phyloP scores from a whole-genome alignment of 2,888 invertebrate species.

The Lysandra coridon region DNA sequence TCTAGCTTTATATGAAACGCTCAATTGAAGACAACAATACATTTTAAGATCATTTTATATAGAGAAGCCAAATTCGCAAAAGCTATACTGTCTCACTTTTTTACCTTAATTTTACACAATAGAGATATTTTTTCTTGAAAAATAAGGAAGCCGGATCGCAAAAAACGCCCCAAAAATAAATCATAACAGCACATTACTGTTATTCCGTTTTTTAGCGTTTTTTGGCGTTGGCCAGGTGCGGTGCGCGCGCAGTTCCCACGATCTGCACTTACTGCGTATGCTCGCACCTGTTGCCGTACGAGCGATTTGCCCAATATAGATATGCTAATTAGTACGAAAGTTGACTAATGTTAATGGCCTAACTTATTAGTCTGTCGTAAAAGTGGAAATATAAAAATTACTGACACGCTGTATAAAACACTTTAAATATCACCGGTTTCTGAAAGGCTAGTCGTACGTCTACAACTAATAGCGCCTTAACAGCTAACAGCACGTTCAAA shows the following conservation, averaged over 20 bases:
- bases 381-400: background rate
- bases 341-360: background rate
- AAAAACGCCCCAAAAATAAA: conserved; percentile 7
- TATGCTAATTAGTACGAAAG: background rate
- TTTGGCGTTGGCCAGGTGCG: background rate
- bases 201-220: background rate
- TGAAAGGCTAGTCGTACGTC: background rate
- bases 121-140: background rate
- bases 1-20: background rate
- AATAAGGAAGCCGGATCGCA: background rate
- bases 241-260: conserved; percentile 9
- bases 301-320: background rate
- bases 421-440: background rate
- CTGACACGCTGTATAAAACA: background rate
- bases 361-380: background rate
- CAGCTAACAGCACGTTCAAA: no score
- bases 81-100: background rate
- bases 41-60: background rate
- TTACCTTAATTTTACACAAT: background rate
- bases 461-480: no score
- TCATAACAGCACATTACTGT: conserved; percentile 4
- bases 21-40: background rate
- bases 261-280: background rate
- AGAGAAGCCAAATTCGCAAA: background rate
- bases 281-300: background rate